Conservation (phyloP, 2,113 vertebrate genomes). For the Lepus americanus region DNA sequence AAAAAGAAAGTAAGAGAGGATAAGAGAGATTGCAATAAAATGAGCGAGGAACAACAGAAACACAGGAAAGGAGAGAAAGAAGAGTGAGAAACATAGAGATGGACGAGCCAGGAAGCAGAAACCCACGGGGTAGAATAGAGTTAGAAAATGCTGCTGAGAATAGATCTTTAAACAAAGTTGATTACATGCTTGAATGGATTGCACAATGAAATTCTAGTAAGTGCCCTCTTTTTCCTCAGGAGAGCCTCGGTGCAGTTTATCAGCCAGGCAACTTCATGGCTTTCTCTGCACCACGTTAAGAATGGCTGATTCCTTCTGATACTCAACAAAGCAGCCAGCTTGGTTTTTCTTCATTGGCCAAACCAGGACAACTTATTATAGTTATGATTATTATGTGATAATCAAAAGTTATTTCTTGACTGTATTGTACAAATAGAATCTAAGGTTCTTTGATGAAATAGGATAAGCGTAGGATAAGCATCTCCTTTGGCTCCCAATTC, state of each 20-base stretch:
- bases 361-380: slow-evolving; percentile 37
- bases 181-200: slow-evolving; percentile 63
- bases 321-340: slow-evolving; percentile 56
- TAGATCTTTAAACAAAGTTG: slow-evolving; percentile 67
- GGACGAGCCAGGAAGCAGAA: slow-evolving; percentile 43
- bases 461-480: background rate
- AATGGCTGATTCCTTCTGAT: slow-evolving; percentile 58
- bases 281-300: slow-evolving; percentile 49
- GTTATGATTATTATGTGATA: background rate
- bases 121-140: slow-evolving; percentile 30
- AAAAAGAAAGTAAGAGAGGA: background rate
- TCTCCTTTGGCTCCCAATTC: slow-evolving; percentile 6
- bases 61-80: slow-evolving; percentile 37
- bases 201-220: slow-evolving; percentile 44
- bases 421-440: background rate
- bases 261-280: background rate
- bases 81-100: slow-evolving; percentile 41
- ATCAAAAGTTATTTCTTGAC: slow-evolving; percentile 54
- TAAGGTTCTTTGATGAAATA: background rate
- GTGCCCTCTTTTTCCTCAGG: slow-evolving; percentile 57
- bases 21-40: background rate
- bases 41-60: background rate
- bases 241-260: slow-evolving; percentile 5
- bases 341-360: slow-evolving; percentile 37
- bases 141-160: slow-evolving; percentile 23